phyloP scores from a whole-genome alignment of 2,888 invertebrate species.

The Agrochola lychnidis region DNA sequence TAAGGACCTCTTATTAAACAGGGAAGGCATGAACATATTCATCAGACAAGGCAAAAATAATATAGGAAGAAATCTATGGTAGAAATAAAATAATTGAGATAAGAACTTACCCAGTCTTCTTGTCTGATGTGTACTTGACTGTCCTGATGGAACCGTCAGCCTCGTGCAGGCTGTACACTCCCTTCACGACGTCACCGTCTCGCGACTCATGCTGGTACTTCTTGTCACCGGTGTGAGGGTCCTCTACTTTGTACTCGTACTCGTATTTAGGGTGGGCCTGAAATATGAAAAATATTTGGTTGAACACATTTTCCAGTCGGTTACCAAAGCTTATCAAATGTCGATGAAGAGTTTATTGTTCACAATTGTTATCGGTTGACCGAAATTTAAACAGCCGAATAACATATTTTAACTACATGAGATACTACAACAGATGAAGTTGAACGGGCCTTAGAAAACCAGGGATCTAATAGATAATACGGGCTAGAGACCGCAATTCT shows the following conservation, averaged over 20 bases:
- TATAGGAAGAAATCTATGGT: background rate
- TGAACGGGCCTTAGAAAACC: background rate
- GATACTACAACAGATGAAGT: background rate
- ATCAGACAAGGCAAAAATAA: background rate
- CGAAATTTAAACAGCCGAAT: background rate
- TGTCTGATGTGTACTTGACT: slow-evolving; percentile 86
- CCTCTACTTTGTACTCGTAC: slow-evolving; percentile 89
- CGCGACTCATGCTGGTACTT: slow-evolving; percentile 89
- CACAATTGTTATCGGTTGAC: background rate
- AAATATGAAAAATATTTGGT: background rate
- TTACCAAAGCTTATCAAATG: background rate
- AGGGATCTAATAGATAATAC: background rate
- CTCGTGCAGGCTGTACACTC: slow-evolving; percentile 82
- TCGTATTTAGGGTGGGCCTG: slow-evolving; percentile 89
- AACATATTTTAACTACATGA: background rate
- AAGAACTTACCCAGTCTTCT: slow-evolving; percentile 83
- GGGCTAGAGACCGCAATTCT: background rate
- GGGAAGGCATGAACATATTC: background rate
- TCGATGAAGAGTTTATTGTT: background rate
- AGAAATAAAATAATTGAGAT: background rate
- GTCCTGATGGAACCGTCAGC: slow-evolving; percentile 79
- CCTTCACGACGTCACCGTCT: slow-evolving; percentile 89
- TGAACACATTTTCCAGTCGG: background rate
- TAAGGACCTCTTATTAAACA: background rate
- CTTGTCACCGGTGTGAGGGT: slow-evolving; percentile 90